These are phyloP conservation scores for Metacarcinus magister DNA, from an alignment of 2,888 invertebrate genomes.

Conservation along the genomic window DNA sequence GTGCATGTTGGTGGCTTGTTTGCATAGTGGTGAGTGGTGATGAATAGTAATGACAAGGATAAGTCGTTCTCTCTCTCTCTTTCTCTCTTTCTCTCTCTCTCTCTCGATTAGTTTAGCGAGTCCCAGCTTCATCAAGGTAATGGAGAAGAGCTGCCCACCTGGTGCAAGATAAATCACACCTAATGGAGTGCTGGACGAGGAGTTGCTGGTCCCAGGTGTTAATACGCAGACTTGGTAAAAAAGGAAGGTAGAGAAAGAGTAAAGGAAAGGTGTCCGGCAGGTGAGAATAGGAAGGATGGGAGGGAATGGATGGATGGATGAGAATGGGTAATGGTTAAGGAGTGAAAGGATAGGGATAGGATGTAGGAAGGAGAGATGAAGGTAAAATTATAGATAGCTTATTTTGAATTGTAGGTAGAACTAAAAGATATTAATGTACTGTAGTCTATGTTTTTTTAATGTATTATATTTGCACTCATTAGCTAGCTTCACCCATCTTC, in stretches of 20 bases:
- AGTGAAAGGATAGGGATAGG: neutral
- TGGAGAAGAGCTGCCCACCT: constrained; percentile 52
- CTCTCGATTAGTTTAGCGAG: constrained; percentile 50
- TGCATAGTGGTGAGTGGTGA: neutral
- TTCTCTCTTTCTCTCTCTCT: neutral
- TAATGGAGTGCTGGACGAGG: constrained; percentile 56
- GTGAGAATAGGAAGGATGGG: neutral
- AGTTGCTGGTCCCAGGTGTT: neutral
- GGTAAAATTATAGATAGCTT: too few species aligned
- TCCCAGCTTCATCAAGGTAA: constrained; percentile 55
- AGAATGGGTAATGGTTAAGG: neutral
- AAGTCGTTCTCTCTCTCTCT: too few species aligned
- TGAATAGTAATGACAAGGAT: neutral
- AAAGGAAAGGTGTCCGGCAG: too few species aligned
- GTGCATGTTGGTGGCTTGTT: neutral
- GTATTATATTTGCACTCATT: too few species aligned
- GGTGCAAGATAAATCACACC: constrained; percentile 56
- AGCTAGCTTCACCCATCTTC: too few species aligned
- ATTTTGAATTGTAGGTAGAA: too few species aligned
- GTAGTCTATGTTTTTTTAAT: too few species aligned
- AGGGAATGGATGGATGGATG: neutral
- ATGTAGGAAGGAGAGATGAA: too few species aligned
- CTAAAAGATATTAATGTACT: too few species aligned
- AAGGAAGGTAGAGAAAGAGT: neutral
- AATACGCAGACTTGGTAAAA: neutral